Base-by-base conservation (phyloP, 2,888 invertebrate genomes). In the Thymelicus lineola region DNA sequence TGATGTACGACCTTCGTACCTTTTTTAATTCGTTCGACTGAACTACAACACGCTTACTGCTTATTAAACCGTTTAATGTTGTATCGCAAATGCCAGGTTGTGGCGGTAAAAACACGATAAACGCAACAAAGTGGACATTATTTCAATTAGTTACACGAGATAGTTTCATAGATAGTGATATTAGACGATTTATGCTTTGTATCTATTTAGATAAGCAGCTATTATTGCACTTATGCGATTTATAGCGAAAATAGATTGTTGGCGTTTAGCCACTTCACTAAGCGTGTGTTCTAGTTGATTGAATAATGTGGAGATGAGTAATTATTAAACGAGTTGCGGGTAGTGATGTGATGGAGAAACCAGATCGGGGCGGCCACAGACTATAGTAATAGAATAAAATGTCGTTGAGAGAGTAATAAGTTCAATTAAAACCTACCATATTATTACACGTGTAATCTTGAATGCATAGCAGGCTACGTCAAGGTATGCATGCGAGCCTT, bases 401-500 rank as follows among this genome's bases (percentile, higher is more conserved):
- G 35, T 58, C 46, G 63, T 45, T 57, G 46, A 46, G 59, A 61
- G 53, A 64, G 75, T 73, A 66, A 67, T 76, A 75, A 75, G 71
- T 73, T 72, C 73, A 77, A 77, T 78, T 78, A 75, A 78, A 76
- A 74, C 65, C 72, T 66, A 70, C 75, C 75, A 75, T 79, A 75
- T 79, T 75, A 79, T 80, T 79, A 79, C 71, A 76, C 75, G 76
- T 76, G 73, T 80, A 69, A 76, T 80, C 81, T 77, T 78, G 73
- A 82, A 82, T 79, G 80, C 76, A 77, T 79, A 79, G 80, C 77
- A 75, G 79, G 79, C 76, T 74, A 76, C 77, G 79, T 80, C 79
- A 75, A 50, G 66, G 75, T 73, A 75, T 76, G 81, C 81, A 78
- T 80, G 83, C 84, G 82, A 82, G 82, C 79, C 81, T 82, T 82